A percentile compares a stretch with the other conserved stretches of the same genome.
Conservation (phyloP, 2,888 invertebrate species). For the Hedya salicella region DNA sequence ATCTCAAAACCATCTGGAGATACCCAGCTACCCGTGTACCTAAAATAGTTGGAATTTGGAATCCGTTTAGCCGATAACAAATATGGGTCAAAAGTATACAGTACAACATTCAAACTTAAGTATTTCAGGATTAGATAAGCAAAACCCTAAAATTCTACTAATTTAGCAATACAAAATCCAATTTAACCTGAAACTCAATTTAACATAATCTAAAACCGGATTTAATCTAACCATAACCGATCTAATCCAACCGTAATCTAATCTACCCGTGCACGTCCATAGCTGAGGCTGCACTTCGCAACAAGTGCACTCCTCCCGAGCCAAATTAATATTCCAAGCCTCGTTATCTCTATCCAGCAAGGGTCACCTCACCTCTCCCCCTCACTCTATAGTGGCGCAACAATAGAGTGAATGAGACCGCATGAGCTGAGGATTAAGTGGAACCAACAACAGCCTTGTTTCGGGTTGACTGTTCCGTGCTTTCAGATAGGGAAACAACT, state of each 20-base stretch:
- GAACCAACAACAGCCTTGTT: neutral
- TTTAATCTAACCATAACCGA: too few species aligned
- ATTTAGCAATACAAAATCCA: too few species aligned
- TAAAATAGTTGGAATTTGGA: too few species aligned
- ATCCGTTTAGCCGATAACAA: too few species aligned
- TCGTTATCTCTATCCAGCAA: constrained; percentile 10
- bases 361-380: neutral
- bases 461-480: neutral
- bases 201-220: too few species aligned
- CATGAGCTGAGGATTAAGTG: neutral
- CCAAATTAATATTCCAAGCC: constrained; percentile 31
- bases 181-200: too few species aligned
- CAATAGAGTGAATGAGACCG: constrained; percentile 6
- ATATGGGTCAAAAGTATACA: too few species aligned
- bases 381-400: neutral
- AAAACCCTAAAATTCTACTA: too few species aligned
- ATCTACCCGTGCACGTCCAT: neutral
- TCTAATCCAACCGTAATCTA: neutral
- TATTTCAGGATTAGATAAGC: too few species aligned
- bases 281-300: constrained; percentile 22
- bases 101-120: too few species aligned
- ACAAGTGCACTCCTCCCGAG: constrained; percentile 20
- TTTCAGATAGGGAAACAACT: neutral
- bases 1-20: too few species aligned
- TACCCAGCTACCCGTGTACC: too few species aligned